phyloP scores from a whole-genome alignment of 1,140 invertebrate species.

The Aleiodes sp. region DNA sequence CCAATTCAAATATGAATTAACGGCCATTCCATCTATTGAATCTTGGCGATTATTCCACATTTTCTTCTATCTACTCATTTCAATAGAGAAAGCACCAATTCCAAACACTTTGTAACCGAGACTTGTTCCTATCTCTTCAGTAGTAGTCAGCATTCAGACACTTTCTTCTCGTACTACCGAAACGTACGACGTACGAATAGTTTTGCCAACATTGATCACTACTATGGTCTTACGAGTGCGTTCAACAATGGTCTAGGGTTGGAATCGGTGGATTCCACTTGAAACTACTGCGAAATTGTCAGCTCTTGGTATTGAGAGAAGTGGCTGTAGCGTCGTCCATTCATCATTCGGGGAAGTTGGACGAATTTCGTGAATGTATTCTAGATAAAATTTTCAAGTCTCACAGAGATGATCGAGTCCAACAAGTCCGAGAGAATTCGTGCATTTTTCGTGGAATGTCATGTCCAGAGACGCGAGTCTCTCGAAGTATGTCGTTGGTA shows the following conservation, averaged over 20 bases:
- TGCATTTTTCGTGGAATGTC: no score
- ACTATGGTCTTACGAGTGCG: slow-evolving; percentile 30
- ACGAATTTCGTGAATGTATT: no score
- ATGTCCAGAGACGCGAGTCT: no score
- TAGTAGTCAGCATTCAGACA: background rate
- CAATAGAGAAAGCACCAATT: background rate
- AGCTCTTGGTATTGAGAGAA: no score
- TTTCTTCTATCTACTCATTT: background rate
- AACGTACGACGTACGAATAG: slow-evolving; percentile 28
- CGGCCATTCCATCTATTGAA: slow-evolving; percentile 46
- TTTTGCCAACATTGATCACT: slow-evolving; percentile 27
- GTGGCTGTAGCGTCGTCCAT: no score
- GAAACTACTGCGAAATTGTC: slow-evolving; percentile 44
- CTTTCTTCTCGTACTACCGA: background rate
- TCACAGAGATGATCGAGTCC: no score
- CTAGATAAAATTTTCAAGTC: no score
- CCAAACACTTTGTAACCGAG: background rate
- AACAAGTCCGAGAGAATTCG: no score
- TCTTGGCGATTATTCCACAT: slow-evolving; percentile 45
- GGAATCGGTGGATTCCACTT: slow-evolving; percentile 44
- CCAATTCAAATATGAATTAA: slow-evolving; percentile 43
- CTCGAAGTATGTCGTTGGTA: no score
- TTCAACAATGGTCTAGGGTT: slow-evolving; percentile 26
- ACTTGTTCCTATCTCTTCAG: background rate
- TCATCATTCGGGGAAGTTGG: no score